A percentile compares a stretch with the other conserved stretches of the same genome.
Evolutionary conservation across 2,797 vertebrate species (phyloP).

Genomic region (Neosilurus mollespiculum): DNA sequence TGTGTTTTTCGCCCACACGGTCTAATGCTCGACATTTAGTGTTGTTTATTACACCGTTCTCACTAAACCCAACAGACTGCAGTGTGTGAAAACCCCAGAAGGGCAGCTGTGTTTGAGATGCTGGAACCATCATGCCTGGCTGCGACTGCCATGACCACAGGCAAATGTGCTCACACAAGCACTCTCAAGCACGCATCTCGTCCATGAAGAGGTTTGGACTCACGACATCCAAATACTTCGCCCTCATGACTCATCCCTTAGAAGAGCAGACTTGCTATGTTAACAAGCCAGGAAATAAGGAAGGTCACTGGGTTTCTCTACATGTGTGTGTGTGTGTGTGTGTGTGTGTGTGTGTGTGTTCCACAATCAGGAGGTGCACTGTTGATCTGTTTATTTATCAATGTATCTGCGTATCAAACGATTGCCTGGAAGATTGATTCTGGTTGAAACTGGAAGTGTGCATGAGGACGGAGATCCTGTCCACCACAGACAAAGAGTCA

Average conservation of each 20-base stretch:
- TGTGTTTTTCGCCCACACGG: constrained; percentile 19
- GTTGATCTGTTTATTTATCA: not conserved
- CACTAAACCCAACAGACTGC: constrained; percentile 1
- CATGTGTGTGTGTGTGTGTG: not conserved
- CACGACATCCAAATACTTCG: constrained; percentile 3
- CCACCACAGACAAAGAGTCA: not conserved
- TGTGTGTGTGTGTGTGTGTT: constrained; percentile 2
- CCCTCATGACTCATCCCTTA: constrained; percentile 12
- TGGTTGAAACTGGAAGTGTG: not conserved
- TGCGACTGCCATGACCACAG: constrained; percentile 1
- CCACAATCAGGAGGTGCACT: not conserved
- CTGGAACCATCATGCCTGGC: constrained; percentile 16
- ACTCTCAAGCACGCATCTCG: not conserved
- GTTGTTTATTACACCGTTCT: constrained; percentile 25
- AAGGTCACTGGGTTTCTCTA: constrained; percentile 9
- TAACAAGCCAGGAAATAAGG: constrained; percentile 24
- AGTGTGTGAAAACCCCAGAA: constrained; percentile 1
- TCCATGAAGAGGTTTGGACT: constrained; percentile 21
- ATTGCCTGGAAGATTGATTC: not conserved
- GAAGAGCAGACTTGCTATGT: constrained; percentile 15
- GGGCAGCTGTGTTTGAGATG: constrained; percentile 14
- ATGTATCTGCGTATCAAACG: not conserved
- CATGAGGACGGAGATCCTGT: not conserved
- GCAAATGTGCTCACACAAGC: constrained; percentile 16
- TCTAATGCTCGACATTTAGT: constrained; percentile 13